Evolutionary conservation across 1,140 invertebrate species (phyloP).

Genomic region (Saccostrea cuccullata): DNA sequence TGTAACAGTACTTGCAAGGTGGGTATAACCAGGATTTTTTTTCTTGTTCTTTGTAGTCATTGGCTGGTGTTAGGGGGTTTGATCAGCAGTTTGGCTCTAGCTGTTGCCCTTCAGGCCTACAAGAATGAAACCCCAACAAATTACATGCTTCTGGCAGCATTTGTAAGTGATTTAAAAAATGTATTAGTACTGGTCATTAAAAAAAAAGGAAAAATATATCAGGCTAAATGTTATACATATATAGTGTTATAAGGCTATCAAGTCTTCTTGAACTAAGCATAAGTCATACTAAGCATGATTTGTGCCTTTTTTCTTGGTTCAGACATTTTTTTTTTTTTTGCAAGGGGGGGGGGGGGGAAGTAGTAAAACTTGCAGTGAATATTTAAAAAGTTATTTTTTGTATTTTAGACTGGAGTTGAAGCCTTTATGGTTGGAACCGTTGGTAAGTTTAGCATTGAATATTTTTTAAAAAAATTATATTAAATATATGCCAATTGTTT

Average conservation of each 20-base stretch:
- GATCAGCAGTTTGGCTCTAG: not conserved
- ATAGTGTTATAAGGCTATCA: too few relatives aligned
- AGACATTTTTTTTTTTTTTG: too few relatives aligned
- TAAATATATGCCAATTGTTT: too few relatives aligned
- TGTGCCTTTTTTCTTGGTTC: too few relatives aligned
- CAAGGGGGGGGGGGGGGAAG: too few relatives aligned
- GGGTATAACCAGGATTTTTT: not conserved
- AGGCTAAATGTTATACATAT: too few relatives aligned
- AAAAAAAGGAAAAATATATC: too few relatives aligned
- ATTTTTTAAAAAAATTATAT: too few relatives aligned
- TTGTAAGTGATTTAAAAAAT: not conserved
- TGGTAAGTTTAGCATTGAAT: not conserved
- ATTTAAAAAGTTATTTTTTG: not conserved
- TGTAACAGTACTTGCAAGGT: not conserved
- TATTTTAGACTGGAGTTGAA: conserved; percentile 6
- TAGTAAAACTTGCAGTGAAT: too few relatives aligned
- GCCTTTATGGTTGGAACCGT: not conserved
- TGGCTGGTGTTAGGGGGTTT: not conserved
- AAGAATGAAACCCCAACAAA: conserved; percentile 13
- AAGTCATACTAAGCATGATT: too few relatives aligned
- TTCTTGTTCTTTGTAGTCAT: not conserved
- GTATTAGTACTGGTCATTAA: too few relatives aligned
- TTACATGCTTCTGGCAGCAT: conserved; percentile 10
- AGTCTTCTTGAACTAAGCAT: too few relatives aligned
- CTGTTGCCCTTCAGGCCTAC: not conserved